A percentile compares a stretch with the other conserved stretches of the same genome.
These are phyloP conservation scores for Fissipunctia ypsillon DNA, from an alignment of 2,888 invertebrate genomes.

Conservation along the genomic window DNA sequence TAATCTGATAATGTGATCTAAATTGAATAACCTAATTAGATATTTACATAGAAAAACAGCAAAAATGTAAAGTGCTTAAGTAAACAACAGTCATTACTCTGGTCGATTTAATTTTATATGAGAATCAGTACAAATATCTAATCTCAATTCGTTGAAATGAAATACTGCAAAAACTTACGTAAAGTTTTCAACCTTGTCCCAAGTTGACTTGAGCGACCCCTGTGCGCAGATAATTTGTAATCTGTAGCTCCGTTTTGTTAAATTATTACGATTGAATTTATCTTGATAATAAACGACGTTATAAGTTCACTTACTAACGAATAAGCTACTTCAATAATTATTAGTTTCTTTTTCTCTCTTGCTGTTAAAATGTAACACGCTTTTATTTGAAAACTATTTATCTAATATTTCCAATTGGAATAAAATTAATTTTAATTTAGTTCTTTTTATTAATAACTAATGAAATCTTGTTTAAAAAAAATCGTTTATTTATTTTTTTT, in stretches of 20 bases:
- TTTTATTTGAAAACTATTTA: too few species aligned
- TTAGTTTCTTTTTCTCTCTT: too few species aligned
- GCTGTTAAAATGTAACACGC: too few species aligned
- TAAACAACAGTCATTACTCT: constrained; percentile 25
- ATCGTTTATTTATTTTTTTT: too few species aligned
- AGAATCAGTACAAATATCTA: constrained; percentile 29
- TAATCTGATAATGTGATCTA: background rate
- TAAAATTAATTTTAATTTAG: too few species aligned
- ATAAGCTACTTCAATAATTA: background rate
- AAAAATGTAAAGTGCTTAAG: too few species aligned
- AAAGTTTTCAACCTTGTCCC: constrained; percentile 33
- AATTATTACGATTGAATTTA: constrained; percentile 31
- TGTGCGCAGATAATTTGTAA: constrained; percentile 33
- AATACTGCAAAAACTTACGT: constrained; percentile 31
- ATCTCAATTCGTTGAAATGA: constrained; percentile 40
- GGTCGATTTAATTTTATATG: constrained; percentile 10
- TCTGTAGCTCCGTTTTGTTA: constrained; percentile 20
- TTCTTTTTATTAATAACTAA: too few species aligned
- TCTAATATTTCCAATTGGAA: too few species aligned
- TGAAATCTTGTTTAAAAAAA: too few species aligned
- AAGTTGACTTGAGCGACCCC: constrained; percentile 44
- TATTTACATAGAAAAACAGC: background rate
- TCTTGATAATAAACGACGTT: constrained; percentile 12
- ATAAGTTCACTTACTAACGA: background rate
- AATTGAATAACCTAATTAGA: background rate